Percentiles rank a stretch among this genome's conserved stretches.
These are phyloP conservation scores for Telenomus remus DNA, from an alignment of 1,140 invertebrate species.

Conservation along the genomic window DNA sequence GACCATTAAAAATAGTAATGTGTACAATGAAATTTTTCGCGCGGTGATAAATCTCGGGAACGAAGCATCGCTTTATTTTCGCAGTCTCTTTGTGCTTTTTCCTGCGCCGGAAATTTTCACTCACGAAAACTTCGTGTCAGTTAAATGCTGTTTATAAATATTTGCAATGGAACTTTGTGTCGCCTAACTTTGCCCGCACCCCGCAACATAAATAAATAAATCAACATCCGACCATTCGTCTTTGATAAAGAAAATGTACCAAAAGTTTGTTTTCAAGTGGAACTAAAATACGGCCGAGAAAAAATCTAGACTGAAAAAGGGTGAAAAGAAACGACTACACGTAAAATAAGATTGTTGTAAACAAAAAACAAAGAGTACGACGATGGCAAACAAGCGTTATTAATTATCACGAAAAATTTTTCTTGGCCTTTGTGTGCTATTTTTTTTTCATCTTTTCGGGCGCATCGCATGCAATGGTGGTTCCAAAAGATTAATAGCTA, in stretches of 20 bases:
- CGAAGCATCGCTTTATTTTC: slow-evolving; percentile 48
- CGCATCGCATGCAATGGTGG: too few species aligned
- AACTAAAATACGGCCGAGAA: not conserved
- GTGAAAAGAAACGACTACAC: not conserved
- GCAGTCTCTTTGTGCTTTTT: slow-evolving; percentile 42
- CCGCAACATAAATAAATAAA: slow-evolving; percentile 29
- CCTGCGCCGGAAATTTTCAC: slow-evolving; percentile 40
- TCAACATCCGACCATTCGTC: slow-evolving; percentile 12
- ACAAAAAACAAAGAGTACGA: too few species aligned
- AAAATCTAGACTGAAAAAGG: not conserved
- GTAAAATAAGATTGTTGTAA: too few species aligned
- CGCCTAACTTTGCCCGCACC: slow-evolving; percentile 10
- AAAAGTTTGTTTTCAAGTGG: slow-evolving; percentile 4
- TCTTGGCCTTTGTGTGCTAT: too few species aligned
- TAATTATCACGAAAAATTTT: too few species aligned
- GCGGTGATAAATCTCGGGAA: slow-evolving; percentile 48
- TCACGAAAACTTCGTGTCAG: slow-evolving; percentile 35
- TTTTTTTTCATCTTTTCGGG: too few species aligned
- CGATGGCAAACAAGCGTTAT: too few species aligned
- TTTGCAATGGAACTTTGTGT: slow-evolving; percentile 35
- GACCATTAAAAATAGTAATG: slow-evolving; percentile 55
- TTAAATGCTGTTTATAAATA: slow-evolving; percentile 53
- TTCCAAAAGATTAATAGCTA: slow-evolving; percentile 18
- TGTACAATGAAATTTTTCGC: slow-evolving; percentile 55
- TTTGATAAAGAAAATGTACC: slow-evolving; percentile 13